Conservation (phyloP, 2,797 vertebrate genomes). For the Semaprochilodus insignis region DNA sequence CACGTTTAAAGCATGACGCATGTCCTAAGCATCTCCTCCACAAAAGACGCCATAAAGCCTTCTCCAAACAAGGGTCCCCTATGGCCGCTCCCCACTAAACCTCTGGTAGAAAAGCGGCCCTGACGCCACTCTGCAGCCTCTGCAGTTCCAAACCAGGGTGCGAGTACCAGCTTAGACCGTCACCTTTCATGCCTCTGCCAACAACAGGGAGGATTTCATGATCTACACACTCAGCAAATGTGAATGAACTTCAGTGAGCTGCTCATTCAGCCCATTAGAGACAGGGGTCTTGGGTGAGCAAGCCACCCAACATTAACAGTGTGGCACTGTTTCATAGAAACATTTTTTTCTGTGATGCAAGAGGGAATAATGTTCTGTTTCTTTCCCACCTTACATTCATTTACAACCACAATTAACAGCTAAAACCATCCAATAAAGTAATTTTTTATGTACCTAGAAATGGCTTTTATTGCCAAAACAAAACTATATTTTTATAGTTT, state of each 20-base stretch:
- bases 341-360: too few species aligned
- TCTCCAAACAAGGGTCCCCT: conserved; percentile 6
- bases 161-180: conserved; percentile 67
- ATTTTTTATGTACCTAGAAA: too few species aligned
- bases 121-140: conserved; percentile 66
- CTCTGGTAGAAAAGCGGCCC: conserved; percentile 11
- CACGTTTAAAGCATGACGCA: conserved; percentile 21
- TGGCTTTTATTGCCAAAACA: too few species aligned
- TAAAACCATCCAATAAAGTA: too few species aligned
- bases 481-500: too few species aligned
- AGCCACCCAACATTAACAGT: too few species aligned
- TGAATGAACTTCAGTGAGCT: conserved; percentile 54
- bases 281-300: neutral
- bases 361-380: too few species aligned
- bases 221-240: conserved; percentile 70
- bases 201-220: conserved; percentile 67
- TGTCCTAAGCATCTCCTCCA: conserved; percentile 27
- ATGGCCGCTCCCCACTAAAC: neutral
- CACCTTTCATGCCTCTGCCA: conserved; percentile 69
- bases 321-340: too few species aligned
- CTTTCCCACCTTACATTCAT: too few species aligned
- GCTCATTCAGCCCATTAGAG: neutral
- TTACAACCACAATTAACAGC: too few species aligned
- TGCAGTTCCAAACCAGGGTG: conserved; percentile 71
- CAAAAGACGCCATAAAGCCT: conserved; percentile 36